Conservation (phyloP, 2,888 invertebrate genomes). For the Craniophora ligustri region DNA sequence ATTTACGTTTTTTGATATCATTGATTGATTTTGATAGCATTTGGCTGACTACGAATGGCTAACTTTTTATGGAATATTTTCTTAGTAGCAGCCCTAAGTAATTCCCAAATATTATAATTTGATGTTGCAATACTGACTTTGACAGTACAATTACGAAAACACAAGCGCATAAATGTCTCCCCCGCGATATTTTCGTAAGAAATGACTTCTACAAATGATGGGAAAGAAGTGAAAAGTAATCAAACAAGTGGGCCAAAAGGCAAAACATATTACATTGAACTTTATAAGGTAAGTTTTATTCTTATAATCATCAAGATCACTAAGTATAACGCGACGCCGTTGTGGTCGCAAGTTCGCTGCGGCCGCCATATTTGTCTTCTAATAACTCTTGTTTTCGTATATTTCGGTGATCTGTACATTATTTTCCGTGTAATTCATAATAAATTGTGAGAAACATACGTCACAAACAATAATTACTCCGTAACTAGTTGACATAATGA, state of each 20-base stretch:
- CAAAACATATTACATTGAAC: conserved; percentile 85
- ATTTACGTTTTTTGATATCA: no score
- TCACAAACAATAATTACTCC: conserved; percentile 1
- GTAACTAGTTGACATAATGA: conserved; percentile 5
- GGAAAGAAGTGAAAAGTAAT: conserved; percentile 87
- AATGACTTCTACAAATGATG: conserved; percentile 89
- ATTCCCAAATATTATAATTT: conserved; percentile 43
- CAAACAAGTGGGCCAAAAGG: conserved; percentile 82
- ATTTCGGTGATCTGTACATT: conserved; percentile 59
- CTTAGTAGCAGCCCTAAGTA: no score
- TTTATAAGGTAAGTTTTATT: conserved; percentile 84
- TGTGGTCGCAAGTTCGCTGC: conserved; percentile 76
- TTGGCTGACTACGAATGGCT: no score
- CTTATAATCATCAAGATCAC: conserved; percentile 60
- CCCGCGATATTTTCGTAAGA: conserved; percentile 88
- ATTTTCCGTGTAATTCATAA: conserved; percentile 34
- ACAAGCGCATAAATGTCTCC: conserved; percentile 89
- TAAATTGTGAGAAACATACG: conserved; percentile 4
- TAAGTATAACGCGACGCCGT: conserved; percentile 78
- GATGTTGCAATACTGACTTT: conserved; percentile 74
- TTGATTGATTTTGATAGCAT: not conserved
- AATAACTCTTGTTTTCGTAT: conserved; percentile 82
- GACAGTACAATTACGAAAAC: conserved; percentile 87
- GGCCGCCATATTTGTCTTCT: conserved; percentile 88
- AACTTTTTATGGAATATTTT: no score